Conservation (phyloP, 2,113 vertebrate genomes). For the Cyprinodon variegatus region DNA sequence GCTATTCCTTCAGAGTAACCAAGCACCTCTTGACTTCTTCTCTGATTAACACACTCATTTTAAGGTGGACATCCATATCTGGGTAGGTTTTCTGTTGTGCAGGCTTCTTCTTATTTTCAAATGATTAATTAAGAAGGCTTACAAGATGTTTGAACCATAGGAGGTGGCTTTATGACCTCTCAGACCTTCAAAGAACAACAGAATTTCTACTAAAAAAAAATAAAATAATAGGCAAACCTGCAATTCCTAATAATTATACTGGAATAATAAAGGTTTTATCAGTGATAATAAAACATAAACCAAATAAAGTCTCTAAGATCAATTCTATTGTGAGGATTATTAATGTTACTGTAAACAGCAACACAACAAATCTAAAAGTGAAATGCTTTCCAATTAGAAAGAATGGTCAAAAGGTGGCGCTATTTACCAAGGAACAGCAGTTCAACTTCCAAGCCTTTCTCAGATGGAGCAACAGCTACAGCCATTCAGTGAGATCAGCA, state of each 20-base stretch:
- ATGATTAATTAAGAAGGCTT: neutral
- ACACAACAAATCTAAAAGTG: neutral
- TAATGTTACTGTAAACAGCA: neutral
- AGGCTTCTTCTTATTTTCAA: neutral
- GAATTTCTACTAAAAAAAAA: too few relatives aligned
- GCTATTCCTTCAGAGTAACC: too few relatives aligned
- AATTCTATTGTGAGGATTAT: neutral
- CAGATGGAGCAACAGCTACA: constrained; percentile 49
- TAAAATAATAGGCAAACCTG: too few relatives aligned
- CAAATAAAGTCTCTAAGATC: neutral
- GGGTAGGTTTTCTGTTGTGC: neutral
- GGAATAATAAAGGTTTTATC: too few relatives aligned
- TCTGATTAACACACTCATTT: too few relatives aligned
- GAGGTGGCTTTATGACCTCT: neutral
- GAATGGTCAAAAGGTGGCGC: constrained; percentile 70
- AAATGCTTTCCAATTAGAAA: neutral
- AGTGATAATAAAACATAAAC: neutral
- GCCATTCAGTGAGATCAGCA: constrained; percentile 54
- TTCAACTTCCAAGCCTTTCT: constrained; percentile 18
- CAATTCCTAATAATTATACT: neutral
- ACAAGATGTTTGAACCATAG: neutral
- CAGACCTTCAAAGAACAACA: neutral
- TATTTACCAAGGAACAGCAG: constrained; percentile 66
- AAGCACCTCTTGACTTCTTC: too few relatives aligned
- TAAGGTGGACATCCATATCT: too few relatives aligned